A percentile compares a stretch with the other conserved stretches of the same genome.
These are phyloP conservation scores for Cyclura pinguis DNA, from an alignment of 2,797 vertebrate species.

Conservation along the genomic window DNA sequence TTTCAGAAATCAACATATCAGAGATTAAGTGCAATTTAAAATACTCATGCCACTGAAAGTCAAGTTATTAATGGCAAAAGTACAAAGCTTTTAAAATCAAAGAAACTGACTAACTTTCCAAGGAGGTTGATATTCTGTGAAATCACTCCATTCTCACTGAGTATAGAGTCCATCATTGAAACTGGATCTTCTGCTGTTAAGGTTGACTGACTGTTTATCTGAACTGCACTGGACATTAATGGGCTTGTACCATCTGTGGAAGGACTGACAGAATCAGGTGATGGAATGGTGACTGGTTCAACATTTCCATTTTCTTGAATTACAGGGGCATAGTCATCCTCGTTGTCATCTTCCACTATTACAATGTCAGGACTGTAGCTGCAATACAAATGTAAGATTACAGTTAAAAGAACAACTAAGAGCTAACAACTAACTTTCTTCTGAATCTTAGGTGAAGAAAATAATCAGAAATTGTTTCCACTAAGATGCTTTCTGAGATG, in stretches of 20 bases:
- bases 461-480: not conserved
- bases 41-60: not conserved
- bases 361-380: slow-evolving; percentile 83
- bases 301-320: slow-evolving; percentile 77
- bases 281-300: slow-evolving; percentile 62
- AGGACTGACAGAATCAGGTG: slow-evolving; percentile 66
- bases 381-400: slow-evolving; percentile 37
- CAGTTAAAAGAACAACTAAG: not conserved
- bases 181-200: slow-evolving; percentile 91
- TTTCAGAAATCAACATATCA: not conserved
- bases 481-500: not conserved
- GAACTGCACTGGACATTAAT: slow-evolving; percentile 82
- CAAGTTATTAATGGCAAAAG: not conserved
- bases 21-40: not conserved
- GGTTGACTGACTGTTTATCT: slow-evolving; percentile 85
- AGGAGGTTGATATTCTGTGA: slow-evolving; percentile 95
- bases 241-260: slow-evolving; percentile 69
- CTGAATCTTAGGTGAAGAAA: not conserved
- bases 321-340: slow-evolving; percentile 81
- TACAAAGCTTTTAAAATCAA: not conserved
- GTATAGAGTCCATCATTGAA: slow-evolving; percentile 97
- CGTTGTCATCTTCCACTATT: slow-evolving; percentile 85
- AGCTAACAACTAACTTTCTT: not conserved
- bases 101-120: slow-evolving; percentile 89
- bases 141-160: slow-evolving; percentile 90